Evolutionary conservation across 2,113 vertebrate species (phyloP).

Genomic region (Brevimyrus niger): DNA sequence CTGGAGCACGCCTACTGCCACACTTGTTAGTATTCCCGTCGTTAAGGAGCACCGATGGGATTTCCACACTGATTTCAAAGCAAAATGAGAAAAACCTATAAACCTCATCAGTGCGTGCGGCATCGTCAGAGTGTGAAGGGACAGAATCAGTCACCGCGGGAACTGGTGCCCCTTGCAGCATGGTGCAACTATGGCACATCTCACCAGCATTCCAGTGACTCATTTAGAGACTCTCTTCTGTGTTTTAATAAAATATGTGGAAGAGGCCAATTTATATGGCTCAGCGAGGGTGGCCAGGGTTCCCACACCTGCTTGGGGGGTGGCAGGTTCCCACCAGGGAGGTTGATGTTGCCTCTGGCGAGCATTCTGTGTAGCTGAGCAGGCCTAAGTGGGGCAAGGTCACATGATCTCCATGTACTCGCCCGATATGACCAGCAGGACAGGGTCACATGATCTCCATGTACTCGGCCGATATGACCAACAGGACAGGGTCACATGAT

Average conservation of each 20-base stretch:
- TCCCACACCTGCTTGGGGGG: neutral
- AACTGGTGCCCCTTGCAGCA: neutral
- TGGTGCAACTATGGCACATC: neutral
- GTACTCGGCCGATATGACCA: neutral
- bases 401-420: neutral
- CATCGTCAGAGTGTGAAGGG: neutral
- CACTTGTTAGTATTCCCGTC: neutral
- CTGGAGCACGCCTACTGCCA: too few relatives aligned
- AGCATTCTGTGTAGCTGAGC: conserved; percentile 31
- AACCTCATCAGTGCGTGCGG: neutral
- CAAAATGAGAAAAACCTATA: neutral
- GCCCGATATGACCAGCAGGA: neutral
- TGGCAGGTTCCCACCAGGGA: neutral
- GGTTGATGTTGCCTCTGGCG: conserved; percentile 26
- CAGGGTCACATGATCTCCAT: neutral
- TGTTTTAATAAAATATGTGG: neutral
- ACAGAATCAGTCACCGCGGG: neutral
- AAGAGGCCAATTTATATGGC: neutral
- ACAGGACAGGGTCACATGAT: neutral
- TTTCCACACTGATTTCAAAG: neutral
- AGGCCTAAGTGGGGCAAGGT: neutral
- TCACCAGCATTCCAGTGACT: neutral
- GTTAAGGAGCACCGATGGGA: neutral
- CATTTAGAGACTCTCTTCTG: neutral
- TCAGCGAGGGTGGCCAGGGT: neutral